phyloP scores from a whole-genome alignment of 2,113 vertebrate genomes.

The Dinomys branickii region DNA sequence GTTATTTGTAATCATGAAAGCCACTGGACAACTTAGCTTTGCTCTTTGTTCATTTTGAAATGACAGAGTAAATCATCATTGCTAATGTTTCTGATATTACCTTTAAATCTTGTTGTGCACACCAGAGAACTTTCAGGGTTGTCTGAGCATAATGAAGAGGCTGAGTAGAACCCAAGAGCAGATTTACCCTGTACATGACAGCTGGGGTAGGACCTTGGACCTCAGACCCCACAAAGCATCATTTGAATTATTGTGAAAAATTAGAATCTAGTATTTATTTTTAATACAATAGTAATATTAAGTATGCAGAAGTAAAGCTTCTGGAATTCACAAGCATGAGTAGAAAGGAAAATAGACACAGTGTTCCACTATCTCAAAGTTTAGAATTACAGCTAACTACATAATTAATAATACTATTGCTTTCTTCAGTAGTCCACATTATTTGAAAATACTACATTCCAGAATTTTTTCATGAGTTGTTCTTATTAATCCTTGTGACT shows the following conservation, averaged over 20 bases:
- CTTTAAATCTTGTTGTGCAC: neutral
- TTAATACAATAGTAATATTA: neutral
- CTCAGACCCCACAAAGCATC: neutral
- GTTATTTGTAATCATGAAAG: constrained; percentile 35
- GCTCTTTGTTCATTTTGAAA: constrained; percentile 43
- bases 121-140: constrained; percentile 37
- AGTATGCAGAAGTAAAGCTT: constrained; percentile 30
- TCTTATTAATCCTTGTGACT: neutral
- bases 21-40: constrained; percentile 45
- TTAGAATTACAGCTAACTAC: constrained; percentile 43
- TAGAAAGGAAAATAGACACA: constrained; percentile 45
- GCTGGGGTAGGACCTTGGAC: constrained; percentile 49
- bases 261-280: neutral
- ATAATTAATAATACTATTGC: constrained; percentile 16
- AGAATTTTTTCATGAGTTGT: neutral
- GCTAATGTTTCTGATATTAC: constrained; percentile 28
- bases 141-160: constrained; percentile 14
- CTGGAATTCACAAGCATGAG: neutral
- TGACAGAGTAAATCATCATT: constrained; percentile 17
- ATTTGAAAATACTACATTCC: constrained; percentile 37
- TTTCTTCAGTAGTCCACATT: constrained; percentile 42
- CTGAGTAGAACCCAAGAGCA: constrained; percentile 29
- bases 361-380: neutral
- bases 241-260: constrained; percentile 46
- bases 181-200: constrained; percentile 50